Evolutionary conservation across 2,797 vertebrate genomes (phyloP).

Genomic region (Brachyrhaphis roseni): DNA sequence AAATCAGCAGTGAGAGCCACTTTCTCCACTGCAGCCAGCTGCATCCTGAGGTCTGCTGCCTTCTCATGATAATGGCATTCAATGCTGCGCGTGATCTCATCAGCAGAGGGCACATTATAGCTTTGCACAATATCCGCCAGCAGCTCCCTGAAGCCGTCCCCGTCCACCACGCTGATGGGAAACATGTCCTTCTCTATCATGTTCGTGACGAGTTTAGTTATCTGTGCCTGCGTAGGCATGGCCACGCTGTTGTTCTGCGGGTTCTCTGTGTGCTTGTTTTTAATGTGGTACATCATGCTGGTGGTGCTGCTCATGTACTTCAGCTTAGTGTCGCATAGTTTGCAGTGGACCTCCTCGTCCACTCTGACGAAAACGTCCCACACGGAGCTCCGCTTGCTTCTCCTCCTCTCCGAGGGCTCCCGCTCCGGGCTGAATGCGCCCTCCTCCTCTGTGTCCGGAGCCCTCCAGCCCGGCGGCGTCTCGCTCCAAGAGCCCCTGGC

Average conservation of each 20-base stretch:
- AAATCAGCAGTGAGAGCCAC: constrained; percentile 68
- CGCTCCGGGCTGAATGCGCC: constrained; percentile 25
- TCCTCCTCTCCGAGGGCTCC: constrained; percentile 52
- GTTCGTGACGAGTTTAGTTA: constrained; percentile 61
- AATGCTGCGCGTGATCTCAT: constrained; percentile 43
- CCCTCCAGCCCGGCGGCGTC: constrained; percentile 43
- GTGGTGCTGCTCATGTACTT: constrained; percentile 74
- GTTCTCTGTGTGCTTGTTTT: constrained; percentile 59
- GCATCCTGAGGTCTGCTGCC: constrained; percentile 49
- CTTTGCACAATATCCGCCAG: constrained; percentile 53
- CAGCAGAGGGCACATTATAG: constrained; percentile 62
- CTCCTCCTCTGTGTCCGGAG: constrained; percentile 49
- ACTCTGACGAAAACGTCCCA: constrained; percentile 68
- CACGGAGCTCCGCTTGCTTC: constrained; percentile 61
- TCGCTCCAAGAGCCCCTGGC: constrained; percentile 49
- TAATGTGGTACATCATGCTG: constrained; percentile 76
- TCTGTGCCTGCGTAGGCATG: constrained; percentile 42
- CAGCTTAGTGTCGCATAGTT: constrained; percentile 60
- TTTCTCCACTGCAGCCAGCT: constrained; percentile 57
- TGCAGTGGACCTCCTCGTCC: constrained; percentile 70
- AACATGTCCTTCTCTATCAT: constrained; percentile 75
- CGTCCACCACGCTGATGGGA: constrained; percentile 55
- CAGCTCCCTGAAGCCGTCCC: constrained; percentile 61
- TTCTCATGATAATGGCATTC: constrained; percentile 64
- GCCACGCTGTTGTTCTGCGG: constrained; percentile 27